phyloP scores from a whole-genome alignment of 2,888 invertebrate species.

The Iselma pallidipennis region DNA sequence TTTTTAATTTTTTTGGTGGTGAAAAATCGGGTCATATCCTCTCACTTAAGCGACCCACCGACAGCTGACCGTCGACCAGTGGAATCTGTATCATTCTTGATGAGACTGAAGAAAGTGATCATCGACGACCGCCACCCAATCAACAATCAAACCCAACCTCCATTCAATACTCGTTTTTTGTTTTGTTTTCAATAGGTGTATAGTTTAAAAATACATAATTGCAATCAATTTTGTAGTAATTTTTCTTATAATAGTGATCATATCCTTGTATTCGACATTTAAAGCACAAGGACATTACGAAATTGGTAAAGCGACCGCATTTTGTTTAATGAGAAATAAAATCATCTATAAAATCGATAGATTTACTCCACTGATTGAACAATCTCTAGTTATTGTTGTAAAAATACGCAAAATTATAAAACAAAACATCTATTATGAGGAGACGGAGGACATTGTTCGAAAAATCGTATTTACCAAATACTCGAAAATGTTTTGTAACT shows the following conservation, averaged over 20 bases:
- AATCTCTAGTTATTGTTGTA: neutral
- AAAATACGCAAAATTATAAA: neutral
- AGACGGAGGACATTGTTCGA: neutral
- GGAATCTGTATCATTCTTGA: constrained; percentile 26
- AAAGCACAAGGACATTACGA: neutral
- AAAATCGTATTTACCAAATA: too few relatives aligned
- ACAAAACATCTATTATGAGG: neutral
- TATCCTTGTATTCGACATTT: neutral
- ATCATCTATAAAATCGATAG: too few relatives aligned
- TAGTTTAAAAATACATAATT: too few relatives aligned
- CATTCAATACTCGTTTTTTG: too few relatives aligned
- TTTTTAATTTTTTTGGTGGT: constrained; percentile 23
- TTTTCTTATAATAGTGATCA: too few relatives aligned
- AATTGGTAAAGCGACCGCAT: neutral
- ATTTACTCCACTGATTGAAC: neutral
- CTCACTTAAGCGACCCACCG: constrained; percentile 24
- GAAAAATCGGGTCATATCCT: constrained; percentile 33
- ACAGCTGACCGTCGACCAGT: constrained; percentile 10
- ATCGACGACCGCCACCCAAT: too few relatives aligned
- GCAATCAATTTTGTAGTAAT: too few relatives aligned
- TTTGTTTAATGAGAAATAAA: too few relatives aligned
- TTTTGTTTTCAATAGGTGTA: too few relatives aligned
- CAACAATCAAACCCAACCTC: too few relatives aligned
- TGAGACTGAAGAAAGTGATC: constrained; percentile 8
- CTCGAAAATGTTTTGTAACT: too few relatives aligned